phyloP scores from a whole-genome alignment of 2,113 vertebrate genomes.

The Galemys pyrenaicus region DNA sequence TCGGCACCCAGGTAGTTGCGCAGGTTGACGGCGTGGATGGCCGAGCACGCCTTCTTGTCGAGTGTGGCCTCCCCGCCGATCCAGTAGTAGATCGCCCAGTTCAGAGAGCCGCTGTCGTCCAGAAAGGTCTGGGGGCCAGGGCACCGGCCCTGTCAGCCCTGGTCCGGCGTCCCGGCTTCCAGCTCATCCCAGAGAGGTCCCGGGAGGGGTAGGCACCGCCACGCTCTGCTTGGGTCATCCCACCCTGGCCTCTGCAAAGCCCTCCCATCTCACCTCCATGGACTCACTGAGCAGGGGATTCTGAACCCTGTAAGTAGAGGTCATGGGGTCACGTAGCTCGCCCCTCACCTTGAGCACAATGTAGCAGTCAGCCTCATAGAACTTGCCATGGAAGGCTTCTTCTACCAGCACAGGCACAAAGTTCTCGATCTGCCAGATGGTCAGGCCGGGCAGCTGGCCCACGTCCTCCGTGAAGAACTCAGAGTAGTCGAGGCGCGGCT shows the following conservation, averaged over 20 bases:
- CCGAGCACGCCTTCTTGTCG: conserved; percentile 97
- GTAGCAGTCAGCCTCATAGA: conserved; percentile 98
- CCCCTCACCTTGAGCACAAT: conserved; percentile 93
- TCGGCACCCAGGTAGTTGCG: conserved; percentile 96
- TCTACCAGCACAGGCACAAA: conserved; percentile 93
- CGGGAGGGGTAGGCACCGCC: rapidly evolving
- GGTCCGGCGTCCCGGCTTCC: neutral
- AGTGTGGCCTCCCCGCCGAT: conserved; percentile 96
- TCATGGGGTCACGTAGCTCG: rapidly evolving
- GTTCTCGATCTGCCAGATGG: conserved; percentile 98
- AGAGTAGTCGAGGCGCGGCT: conserved; percentile 95
- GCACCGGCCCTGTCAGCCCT: neutral
- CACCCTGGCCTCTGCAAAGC: neutral
- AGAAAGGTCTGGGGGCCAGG: conserved; percentile 88
- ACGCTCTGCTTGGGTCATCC: neutral
- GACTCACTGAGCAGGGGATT: rapidly evolving
- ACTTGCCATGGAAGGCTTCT: conserved; percentile 93
- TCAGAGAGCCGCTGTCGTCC: conserved; percentile 93
- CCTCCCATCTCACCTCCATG: neutral
- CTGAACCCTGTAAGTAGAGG: neutral
- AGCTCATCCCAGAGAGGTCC: neutral
- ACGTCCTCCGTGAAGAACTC: conserved; percentile 96
- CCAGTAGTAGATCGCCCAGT: conserved; percentile 98
- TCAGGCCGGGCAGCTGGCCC: conserved; percentile 93
- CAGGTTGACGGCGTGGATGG: conserved; percentile 97